Evolutionary conservation across 2,797 vertebrate species (phyloP).

Genomic region (Apogon hyalosoma): DNA sequence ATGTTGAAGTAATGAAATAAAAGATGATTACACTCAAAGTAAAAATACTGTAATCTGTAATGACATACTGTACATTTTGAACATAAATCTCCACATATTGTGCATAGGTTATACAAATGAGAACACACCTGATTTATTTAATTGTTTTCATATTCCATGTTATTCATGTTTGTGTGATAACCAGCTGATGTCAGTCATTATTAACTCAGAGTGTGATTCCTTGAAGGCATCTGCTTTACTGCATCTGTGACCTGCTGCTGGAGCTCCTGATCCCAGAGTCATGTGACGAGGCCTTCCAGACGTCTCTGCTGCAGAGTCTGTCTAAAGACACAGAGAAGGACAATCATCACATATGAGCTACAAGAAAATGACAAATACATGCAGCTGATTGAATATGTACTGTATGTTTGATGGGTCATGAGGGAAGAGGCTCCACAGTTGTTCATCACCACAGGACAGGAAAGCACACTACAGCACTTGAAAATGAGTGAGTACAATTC

Average conservation of each 20-base stretch:
- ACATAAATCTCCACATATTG: too few relatives aligned
- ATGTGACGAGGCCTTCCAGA: conserved; percentile 79
- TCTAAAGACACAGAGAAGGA: conserved; percentile 68
- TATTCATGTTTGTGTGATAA: background rate
- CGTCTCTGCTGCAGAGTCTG: conserved; percentile 74
- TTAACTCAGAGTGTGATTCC: conserved; percentile 22
- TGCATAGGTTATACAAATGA: background rate
- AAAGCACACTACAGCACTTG: background rate
- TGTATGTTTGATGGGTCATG: background rate
- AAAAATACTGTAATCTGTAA: too few relatives aligned
- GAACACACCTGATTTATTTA: background rate
- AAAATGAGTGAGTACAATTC: background rate
- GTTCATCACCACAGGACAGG: background rate
- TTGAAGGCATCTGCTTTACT: conserved; percentile 91
- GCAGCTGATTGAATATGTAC: background rate
- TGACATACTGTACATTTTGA: too few relatives aligned
- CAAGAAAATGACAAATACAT: background rate
- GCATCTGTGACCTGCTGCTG: conserved; percentile 91
- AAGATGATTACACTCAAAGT: too few relatives aligned
- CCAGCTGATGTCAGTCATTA: background rate
- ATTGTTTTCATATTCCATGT: background rate
- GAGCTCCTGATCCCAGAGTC: conserved; percentile 89
- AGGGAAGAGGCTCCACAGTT: too few relatives aligned
- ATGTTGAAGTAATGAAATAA: too few relatives aligned
- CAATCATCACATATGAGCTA: conserved; percentile 46